A percentile compares a stretch with the other conserved stretches of the same genome.
Evolutionary conservation across 2,113 vertebrate species (phyloP).

Genomic region (Protobothrops mucrosquamatus): DNA sequence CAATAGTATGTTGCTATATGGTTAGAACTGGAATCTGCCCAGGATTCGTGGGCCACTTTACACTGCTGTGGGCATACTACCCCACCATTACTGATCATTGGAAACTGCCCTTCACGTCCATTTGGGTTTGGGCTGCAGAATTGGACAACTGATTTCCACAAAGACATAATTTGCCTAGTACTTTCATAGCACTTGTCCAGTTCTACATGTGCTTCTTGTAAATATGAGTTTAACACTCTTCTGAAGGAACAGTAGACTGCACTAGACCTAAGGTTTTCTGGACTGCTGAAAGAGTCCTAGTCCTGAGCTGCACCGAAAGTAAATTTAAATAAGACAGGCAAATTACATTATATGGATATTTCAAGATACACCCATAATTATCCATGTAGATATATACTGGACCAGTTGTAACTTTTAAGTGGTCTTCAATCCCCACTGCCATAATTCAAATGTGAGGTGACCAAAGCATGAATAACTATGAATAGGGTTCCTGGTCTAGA

Average conservation of each 20-base stretch:
- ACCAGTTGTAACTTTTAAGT: background rate
- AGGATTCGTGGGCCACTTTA: background rate
- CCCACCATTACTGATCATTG: background rate
- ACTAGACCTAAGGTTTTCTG: background rate
- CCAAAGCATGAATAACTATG: background rate
- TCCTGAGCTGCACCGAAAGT: background rate
- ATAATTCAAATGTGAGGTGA: background rate
- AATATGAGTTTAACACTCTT: background rate
- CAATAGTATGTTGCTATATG: background rate
- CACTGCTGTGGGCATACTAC: background rate
- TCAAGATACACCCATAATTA: background rate
- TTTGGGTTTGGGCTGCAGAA: background rate
- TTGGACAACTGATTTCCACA: background rate
- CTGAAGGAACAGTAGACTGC: background rate
- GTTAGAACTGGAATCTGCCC: background rate
- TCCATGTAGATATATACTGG: background rate
- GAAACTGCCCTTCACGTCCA: background rate
- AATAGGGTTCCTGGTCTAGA: background rate
- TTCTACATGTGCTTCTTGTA: background rate
- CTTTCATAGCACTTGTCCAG: background rate
- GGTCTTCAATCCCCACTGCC: background rate
- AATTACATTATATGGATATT: background rate
- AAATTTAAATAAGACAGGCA: background rate
- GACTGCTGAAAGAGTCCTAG: background rate
- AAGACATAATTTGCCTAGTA: background rate